Evolutionary conservation across 2,888 invertebrate genomes (phyloP).

Genomic region (Coenonympha arcania): DNA sequence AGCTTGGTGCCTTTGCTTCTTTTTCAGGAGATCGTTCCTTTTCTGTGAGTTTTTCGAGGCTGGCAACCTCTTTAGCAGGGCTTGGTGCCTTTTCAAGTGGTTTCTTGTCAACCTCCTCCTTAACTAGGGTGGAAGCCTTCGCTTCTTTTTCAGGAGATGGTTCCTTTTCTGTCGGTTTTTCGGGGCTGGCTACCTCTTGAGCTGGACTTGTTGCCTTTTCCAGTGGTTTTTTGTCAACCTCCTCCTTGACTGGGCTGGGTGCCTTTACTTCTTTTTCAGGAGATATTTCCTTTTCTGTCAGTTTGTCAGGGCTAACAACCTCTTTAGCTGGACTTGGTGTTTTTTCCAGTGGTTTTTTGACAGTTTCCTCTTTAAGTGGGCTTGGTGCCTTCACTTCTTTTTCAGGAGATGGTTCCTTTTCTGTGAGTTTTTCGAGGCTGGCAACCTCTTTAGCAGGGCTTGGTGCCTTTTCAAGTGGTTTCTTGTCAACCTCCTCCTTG

Average conservation of each 20-base stretch:
- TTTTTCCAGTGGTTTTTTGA: constrained; percentile 17
- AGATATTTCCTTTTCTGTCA: neutral
- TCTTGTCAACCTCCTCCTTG: neutral
- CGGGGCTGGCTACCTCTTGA: constrained; percentile 13
- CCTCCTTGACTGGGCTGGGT: too few species aligned
- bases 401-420: constrained; percentile 13
- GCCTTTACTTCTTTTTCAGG: too few species aligned
- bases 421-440: neutral
- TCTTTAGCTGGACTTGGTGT: constrained; percentile 15
- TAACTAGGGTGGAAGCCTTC: neutral
- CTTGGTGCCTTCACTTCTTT: constrained; percentile 11
- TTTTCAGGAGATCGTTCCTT: constrained; percentile 14
- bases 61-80: too few species aligned
- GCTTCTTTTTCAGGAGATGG: neutral
- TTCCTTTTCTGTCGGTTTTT: neutral
- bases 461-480: constrained; percentile 15
- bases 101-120: neutral
- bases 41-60: neutral
- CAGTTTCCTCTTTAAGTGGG: constrained; percentile 3
- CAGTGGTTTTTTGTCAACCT: too few species aligned
- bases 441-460: constrained; percentile 12
- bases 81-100: constrained; percentile 4
- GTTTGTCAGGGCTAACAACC: constrained; percentile 2
- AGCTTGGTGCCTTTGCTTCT: constrained; percentile 10
- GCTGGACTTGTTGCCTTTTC: constrained; percentile 13